Percentiles rank a stretch among this genome's conserved stretches.
Conservation (phyloP, 2,113 vertebrate species). For the Eolophus roseicapilla region DNA sequence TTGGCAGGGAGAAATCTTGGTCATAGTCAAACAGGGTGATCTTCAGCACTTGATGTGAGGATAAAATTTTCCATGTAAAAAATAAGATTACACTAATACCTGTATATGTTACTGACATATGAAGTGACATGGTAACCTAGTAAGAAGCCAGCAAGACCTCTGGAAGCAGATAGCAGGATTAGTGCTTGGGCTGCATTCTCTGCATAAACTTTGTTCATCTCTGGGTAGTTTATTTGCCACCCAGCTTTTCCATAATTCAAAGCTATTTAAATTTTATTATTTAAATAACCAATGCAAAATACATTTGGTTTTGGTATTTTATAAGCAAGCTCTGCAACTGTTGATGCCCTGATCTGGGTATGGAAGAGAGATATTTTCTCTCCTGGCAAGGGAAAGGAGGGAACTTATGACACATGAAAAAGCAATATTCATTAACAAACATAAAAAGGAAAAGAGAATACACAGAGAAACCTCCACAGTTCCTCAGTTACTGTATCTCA, state of each 20-base stretch:
- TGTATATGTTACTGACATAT: neutral
- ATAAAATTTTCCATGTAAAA: constrained; percentile 10
- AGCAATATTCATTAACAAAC: neutral
- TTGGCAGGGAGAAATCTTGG: neutral
- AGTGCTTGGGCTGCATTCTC: neutral
- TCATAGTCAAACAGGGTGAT: neutral
- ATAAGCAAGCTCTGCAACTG: neutral
- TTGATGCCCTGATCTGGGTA: neutral
- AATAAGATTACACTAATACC: neutral
- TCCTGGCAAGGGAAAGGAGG: neutral
- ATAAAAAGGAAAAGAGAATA: neutral
- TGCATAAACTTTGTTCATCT: neutral
- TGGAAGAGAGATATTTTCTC: neutral
- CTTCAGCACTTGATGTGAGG: neutral
- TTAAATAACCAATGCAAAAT: neutral
- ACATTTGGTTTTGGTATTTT: neutral
- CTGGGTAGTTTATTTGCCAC: neutral
- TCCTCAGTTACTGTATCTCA: neutral
- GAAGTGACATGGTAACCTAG: neutral
- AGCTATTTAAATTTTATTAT: neutral
- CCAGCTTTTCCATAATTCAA: neutral
- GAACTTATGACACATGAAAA: neutral
- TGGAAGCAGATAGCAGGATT: neutral
- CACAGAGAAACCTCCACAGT: neutral
- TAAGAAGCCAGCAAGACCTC: neutral